Base-by-base conservation (phyloP, 1,140 invertebrate genomes). In the Drosophila setifemur region DNA sequence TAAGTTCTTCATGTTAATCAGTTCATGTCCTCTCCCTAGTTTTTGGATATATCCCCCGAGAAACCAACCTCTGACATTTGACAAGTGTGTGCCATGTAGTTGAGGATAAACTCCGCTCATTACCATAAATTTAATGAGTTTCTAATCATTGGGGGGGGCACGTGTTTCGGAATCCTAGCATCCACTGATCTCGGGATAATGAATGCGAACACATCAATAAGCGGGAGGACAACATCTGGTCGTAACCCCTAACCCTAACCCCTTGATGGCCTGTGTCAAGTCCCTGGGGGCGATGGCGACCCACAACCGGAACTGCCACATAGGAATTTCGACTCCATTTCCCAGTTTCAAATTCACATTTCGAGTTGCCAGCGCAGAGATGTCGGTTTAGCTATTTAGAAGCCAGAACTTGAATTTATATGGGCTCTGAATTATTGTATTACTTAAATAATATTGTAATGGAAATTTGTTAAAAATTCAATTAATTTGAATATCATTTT, bases 61-160 rank as follows among this genome's bases (percentile, higher is more conserved):
- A 74, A 78, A 66, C 29, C 35, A 55, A 37, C 33, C 57, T 64
- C 21, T 63, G 81, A 61, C 81, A 73, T 55, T 42, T 85, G 74
- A 64, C 73, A 85, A 71, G 70, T 63, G 70, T 75, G 47, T 29
- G 52, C 14, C 26, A 8, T 44, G 57, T 40, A 9, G 9, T 33
- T 25, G 55, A 39, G 37, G 26, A 43, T 39, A 43, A 53, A 53
- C 42, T 47, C 31, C 29, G 69, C 77, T 89, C 82, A 88, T 89
- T 89, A 89, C 70, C 83, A 88, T 86, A 70, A 73, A 72, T 86
- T 88, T 89, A 89, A 89, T 81, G 88, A 75, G 53, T 79, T 89
- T 89, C 88, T 89, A 89, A 89, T 89, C 88, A 71, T 50, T 70
- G 58, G 12, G 8, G 40, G 45, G 61, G 63, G 81, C 81, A 86